Percentiles rank a stretch among this genome's conserved stretches.
Evolutionary conservation across 2,797 vertebrate species (phyloP).

Genomic region (Carcharodon carcharias): DNA sequence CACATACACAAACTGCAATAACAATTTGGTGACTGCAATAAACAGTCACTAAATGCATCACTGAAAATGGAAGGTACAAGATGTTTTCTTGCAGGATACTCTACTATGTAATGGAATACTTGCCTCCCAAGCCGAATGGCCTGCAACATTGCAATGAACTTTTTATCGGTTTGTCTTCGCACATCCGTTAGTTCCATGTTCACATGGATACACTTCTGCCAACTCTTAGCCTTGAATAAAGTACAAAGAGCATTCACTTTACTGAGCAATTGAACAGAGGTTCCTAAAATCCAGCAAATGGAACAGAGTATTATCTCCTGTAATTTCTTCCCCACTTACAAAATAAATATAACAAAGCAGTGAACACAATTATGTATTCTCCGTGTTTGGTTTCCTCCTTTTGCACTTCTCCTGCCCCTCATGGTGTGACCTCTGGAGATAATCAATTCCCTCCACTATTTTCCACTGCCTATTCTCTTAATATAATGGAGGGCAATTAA

Average conservation of each 20-base stretch:
- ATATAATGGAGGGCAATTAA: not conserved
- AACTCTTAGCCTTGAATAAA: slow-evolving; percentile 75
- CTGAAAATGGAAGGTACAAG: not conserved
- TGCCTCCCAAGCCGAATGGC: slow-evolving; percentile 84
- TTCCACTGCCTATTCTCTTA: not conserved
- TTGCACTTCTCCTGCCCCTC: not conserved
- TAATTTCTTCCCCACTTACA: not conserved
- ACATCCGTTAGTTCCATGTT: slow-evolving; percentile 88
- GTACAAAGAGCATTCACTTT: not conserved
- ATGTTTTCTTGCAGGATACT: not conserved
- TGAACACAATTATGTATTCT: not conserved
- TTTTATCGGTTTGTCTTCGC: slow-evolving; percentile 77
- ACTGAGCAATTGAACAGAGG: not conserved
- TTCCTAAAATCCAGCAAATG: not conserved
- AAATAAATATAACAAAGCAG: not conserved
- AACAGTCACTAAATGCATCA: not conserved
- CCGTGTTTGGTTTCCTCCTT: not conserved
- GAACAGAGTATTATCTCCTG: not conserved
- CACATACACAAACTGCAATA: not conserved
- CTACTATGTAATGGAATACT: not conserved
- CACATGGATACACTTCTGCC: slow-evolving; percentile 81
- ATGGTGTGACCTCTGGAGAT: not conserved
- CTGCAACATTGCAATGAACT: slow-evolving; percentile 82
- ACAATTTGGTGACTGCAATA: too few species aligned
- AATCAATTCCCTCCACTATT: not conserved